Evolutionary conservation across 2,113 vertebrate species (phyloP), one percentile per base, ranked within the genome.

Genomic region (Dermatemys mawii): DNA sequence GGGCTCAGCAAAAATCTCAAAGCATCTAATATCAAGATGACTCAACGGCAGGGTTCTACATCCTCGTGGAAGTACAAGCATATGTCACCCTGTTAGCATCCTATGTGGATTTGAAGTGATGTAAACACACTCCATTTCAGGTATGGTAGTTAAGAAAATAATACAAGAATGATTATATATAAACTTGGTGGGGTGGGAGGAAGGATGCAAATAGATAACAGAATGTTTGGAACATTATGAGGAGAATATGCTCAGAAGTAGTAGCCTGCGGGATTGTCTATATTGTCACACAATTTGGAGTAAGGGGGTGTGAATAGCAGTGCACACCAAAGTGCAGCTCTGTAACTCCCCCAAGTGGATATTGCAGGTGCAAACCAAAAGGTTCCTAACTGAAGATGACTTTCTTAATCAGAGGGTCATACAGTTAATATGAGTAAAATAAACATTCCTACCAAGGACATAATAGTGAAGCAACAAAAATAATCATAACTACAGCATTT

Each of bases 1-100:
- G 50, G 78, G 92, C 50, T 76, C 89, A 92, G 54, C 48, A 60
- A 3, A 92, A 93, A 60, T 90, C 89, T 84, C 85, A 67, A 84
- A 90, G 67, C 67, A 73, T 38, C 67, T 73, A 73, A 16, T 41
- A 73, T 5, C 19, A 24, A 35, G 67, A 38, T 22, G 38, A 73
- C 67, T 38, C 67, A 73, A 73, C 19, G 22, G 67, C 19, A 73
- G 38, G 41, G 5, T 24, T 32, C 29, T 60, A 6, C 57, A 60
- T 32, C 32, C 13, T 63, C 7, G 14, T 35, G 60, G 22, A 38
- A 12, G 38, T 73, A 73, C 21, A 6, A 73, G 67, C n/a, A 73
- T 41, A 38, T 73, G 67, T 19, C 38, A 41, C 38, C 38, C 38
- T 73, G 67, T 73, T 38, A 38, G 63, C 63, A 38, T 38, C 19